Evolutionary conservation across 2,797 vertebrate species (phyloP).

Genomic region (Cacajao melanocephalus): DNA sequence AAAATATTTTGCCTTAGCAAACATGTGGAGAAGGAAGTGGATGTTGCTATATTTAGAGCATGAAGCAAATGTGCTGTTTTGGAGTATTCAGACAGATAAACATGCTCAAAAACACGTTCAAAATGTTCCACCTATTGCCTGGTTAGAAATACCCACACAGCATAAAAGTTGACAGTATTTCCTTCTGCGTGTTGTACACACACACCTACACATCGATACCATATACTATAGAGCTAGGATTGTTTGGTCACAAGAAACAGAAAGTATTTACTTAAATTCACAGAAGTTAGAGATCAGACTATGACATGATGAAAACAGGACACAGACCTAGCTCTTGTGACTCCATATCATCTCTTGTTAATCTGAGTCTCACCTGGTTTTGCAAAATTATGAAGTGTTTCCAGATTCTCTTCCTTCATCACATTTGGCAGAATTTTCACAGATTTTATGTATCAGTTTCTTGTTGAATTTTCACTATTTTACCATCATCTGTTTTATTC

Average conservation of each 20-base stretch:
- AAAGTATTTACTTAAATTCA: not conserved
- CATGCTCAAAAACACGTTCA: constrained; percentile 27
- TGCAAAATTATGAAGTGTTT: not conserved
- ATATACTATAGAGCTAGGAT: not conserved
- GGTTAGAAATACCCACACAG: not conserved
- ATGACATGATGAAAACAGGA: not conserved
- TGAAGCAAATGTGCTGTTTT: constrained; percentile 20
- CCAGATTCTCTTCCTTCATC: not conserved
- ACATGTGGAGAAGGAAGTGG: constrained; percentile 9
- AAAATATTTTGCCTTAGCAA: constrained; percentile 64
- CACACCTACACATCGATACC: not conserved
- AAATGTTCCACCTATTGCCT: not conserved
- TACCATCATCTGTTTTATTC: not conserved
- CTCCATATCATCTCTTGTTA: not conserved
- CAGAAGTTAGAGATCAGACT: not conserved
- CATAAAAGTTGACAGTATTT: constrained; percentile 1
- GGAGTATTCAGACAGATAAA: constrained; percentile 13
- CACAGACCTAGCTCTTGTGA: not conserved
- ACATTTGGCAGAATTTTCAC: not conserved
- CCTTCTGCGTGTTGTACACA: not conserved
- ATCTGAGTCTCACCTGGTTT: not conserved
- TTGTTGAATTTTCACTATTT: not conserved
- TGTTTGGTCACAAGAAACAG: not conserved
- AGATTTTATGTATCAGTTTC: not conserved
- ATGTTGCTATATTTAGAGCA: constrained; percentile 48